Conservation (phyloP, 2,797 vertebrate genomes). For the Pyrocephalus nanus region DNA sequence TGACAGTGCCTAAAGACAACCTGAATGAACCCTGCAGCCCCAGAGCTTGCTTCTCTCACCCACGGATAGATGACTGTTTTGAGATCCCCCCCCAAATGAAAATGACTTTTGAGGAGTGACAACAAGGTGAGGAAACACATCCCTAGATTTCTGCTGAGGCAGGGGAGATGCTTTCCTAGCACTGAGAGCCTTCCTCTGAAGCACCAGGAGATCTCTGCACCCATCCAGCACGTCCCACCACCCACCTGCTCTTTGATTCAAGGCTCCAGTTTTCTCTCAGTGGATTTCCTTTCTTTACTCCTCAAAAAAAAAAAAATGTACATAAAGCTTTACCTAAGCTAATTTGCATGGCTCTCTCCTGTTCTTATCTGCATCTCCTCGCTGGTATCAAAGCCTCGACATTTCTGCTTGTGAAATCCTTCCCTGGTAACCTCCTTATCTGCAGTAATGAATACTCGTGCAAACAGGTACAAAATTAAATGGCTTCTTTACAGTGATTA, state of each 20-base stretch:
- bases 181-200: background rate
- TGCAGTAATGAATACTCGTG: conserved; percentile 58
- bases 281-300: background rate
- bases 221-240: background rate
- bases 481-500: conserved; percentile 67
- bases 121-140: background rate
- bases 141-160: background rate
- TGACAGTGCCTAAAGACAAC: background rate
- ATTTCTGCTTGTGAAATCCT: conserved; percentile 43
- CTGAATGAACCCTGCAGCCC: background rate
- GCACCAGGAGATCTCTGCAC: background rate
- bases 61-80: fast-evolving
- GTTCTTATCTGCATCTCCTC: conserved; percentile 40
- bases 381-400: conserved; percentile 22
- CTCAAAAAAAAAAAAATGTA: background rate
- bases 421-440: conserved; percentile 45
- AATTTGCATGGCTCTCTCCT: conserved; percentile 49
- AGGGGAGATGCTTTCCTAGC: background rate
- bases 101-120: background rate
- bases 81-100: background rate
- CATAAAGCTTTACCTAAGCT: background rate
- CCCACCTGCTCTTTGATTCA: background rate
- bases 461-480: conserved; percentile 70
- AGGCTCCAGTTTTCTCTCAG: background rate
- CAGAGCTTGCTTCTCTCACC: background rate